These are phyloP conservation scores for Cephus runcator DNA, from an alignment of 2,888 invertebrate species.

Conservation along the genomic window DNA sequence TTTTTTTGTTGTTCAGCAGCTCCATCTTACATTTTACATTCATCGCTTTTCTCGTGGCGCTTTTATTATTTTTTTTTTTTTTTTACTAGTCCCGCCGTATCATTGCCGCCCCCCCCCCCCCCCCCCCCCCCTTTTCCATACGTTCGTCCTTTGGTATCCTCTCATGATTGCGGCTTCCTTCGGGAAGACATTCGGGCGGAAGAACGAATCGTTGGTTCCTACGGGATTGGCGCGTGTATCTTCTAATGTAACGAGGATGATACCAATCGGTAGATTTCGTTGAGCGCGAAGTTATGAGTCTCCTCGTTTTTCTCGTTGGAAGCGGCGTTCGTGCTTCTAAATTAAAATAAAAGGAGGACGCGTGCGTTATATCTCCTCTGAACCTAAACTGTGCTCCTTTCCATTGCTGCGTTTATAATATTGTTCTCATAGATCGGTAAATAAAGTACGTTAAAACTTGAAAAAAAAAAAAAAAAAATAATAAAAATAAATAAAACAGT, in stretches of 20 bases:
- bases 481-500: no score
- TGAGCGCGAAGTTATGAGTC: no score
- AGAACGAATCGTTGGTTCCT: neutral
- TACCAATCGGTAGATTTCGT: no score
- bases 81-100: neutral
- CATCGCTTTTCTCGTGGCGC: neutral
- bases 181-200: neutral
- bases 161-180: neutral
- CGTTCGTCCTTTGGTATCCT: conserved; percentile 2
- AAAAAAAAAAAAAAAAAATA: neutral
- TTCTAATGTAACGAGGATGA: no score
- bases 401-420: conserved; percentile 18
- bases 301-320: no score
- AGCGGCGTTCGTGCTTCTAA: no score
- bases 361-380: no score
- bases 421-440: conserved; percentile 28
- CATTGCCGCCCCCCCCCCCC: neutral
- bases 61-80: neutral
- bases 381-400: no score
- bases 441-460: conserved; percentile 35
- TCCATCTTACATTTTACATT: conserved; percentile 3
- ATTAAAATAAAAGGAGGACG: no score
- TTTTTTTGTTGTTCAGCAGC: conserved; percentile 38
- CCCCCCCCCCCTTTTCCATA: neutral
- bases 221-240: no score